Percentiles rank a stretch among this genome's conserved stretches.
Conservation (phyloP, 2,113 vertebrate species). For the Todiramphus saurophagus region DNA sequence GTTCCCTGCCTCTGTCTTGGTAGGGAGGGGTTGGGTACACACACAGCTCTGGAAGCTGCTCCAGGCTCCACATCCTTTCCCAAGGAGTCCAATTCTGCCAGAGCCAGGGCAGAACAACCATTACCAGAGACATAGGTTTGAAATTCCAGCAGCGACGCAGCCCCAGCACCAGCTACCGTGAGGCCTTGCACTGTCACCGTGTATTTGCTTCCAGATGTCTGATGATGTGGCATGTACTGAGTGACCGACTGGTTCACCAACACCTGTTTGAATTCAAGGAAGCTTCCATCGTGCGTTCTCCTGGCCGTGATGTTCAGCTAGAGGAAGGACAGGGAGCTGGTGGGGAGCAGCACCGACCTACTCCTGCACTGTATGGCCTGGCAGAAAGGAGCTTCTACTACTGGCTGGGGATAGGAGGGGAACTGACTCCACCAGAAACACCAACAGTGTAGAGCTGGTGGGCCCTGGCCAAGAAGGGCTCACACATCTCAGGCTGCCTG, state of each 20-base stretch:
- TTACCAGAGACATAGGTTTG: not conserved
- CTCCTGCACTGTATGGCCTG: not conserved
- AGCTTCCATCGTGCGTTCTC: not conserved
- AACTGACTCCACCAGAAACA: not conserved
- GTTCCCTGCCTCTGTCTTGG: too few species aligned
- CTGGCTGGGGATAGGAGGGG: not conserved
- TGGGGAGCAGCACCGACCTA: not conserved
- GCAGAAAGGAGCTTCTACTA: not conserved
- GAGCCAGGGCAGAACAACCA: not conserved
- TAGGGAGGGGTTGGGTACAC: accelerated
- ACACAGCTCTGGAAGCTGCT: not conserved
- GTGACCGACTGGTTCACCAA: slow-evolving; percentile 21
- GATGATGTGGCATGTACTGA: not conserved
- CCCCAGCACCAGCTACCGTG: not conserved
- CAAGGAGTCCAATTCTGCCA: not conserved
- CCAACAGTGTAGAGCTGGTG: not conserved
- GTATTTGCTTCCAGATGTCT: not conserved
- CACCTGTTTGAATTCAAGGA: not conserved
- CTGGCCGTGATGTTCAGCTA: slow-evolving; percentile 32
- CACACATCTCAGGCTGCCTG: not conserved
- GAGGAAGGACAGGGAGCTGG: not conserved
- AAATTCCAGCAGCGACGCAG: not conserved
- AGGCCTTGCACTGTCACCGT: slow-evolving; percentile 18
- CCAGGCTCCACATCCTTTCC: not conserved
- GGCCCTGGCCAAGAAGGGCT: not conserved